A percentile compares a stretch with the other conserved stretches of the same genome.
phyloP scores from a whole-genome alignment of 2,888 invertebrate genomes.

The Orthosia incerta region DNA sequence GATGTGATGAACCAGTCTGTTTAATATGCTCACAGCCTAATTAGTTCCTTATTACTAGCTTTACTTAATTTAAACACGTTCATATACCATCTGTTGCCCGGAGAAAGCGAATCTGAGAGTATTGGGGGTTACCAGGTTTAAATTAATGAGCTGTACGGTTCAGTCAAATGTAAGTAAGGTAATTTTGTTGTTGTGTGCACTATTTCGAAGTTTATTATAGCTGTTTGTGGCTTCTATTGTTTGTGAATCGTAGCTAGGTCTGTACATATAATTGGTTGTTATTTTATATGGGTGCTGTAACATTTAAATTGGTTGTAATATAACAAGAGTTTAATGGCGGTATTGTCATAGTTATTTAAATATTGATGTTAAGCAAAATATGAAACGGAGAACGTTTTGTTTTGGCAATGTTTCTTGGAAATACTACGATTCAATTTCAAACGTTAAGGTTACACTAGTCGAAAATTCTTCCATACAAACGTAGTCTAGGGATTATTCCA shows the following conservation, averaged over 20 bases:
- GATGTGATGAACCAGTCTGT: slow-evolving; percentile 70
- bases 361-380: slow-evolving; percentile 2
- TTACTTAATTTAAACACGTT: slow-evolving; percentile 28
- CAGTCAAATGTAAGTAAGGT: slow-evolving; percentile 34
- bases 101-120: slow-evolving; percentile 51
- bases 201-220: slow-evolving; percentile 45
- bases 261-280: slow-evolving; percentile 21
- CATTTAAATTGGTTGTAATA: slow-evolving; percentile 18
- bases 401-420: background rate
- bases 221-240: slow-evolving; percentile 47
- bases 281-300: slow-evolving; percentile 34
- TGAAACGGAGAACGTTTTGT: background rate
- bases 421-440: background rate
- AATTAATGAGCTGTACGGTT: slow-evolving; percentile 34
- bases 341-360: slow-evolving; percentile 14
- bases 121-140: slow-evolving; percentile 33
- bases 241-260: slow-evolving; percentile 35
- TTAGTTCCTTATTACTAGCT: slow-evolving; percentile 65
- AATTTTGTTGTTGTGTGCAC: slow-evolving; percentile 48
- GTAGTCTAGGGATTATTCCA: too few species aligned
- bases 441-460: too few species aligned
- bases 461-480: too few species aligned
- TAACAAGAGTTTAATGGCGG: slow-evolving; percentile 13
- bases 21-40: slow-evolving; percentile 65
- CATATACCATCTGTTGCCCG: slow-evolving; percentile 26